Evolutionary conservation across 2,888 invertebrate genomes (phyloP), one percentile per base, ranked within the genome.

Genomic region (Drosophila aldrichi): DNA sequence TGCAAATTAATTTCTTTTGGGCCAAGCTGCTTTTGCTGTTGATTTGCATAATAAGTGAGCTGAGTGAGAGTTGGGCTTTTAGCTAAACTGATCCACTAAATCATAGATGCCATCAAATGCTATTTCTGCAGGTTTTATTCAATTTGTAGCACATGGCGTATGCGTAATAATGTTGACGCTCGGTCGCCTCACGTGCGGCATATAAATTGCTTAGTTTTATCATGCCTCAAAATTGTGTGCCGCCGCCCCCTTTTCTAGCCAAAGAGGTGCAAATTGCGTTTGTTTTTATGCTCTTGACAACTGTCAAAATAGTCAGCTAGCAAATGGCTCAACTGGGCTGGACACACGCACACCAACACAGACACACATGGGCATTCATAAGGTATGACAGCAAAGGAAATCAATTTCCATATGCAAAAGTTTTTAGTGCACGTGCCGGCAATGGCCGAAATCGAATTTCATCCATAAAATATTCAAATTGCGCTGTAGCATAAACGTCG

Each of bases 161-260:
- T 79, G 69, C 68, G 72, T 74, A 79, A 77, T 83, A 70, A 69
- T 73, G 65, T 62, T 72, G 62, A 18, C 55, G 60, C 46, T 59
- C 29, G 48, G 34, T 41, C 29, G 52, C 52, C 48, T 49, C 86
- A 85, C 80, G 84, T 79, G 82, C 86, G 79, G 92, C 92, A 92
- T 91, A 91, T 92, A 92, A 92, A 91, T 92, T 91, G 92, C 90
- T 78, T 91, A 82, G 81, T 92, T 91, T 83, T 51, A 54, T 25
- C 77, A 74, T 81, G 61, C 55, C 68, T 77, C 57, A 72, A 61
- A 71, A 59, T 52, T 57, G 59, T n/a, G 36, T 60, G 38, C 43
- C n/a, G n/a, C 25, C 40, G 49, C 46, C 14, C 58, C 55, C 51
- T 22, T 64, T 64, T 52, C 18, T 52, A 66, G 54, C 51, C 61